Conservation (phyloP, 2,888 invertebrate species). For the Hypomecis punctinalis region DNA sequence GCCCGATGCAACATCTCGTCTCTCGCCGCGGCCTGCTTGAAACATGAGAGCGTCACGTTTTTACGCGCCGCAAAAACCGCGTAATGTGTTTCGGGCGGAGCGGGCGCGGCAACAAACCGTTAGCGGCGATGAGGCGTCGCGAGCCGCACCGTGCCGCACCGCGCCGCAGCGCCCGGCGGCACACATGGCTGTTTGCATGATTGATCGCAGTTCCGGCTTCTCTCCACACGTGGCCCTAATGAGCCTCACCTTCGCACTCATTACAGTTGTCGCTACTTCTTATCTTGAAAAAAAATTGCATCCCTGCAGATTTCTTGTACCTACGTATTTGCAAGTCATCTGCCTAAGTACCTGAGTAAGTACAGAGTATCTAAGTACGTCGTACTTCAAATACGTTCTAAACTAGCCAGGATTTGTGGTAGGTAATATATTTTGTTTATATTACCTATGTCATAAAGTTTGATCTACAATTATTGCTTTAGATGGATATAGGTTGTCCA, state of each 20-base stretch:
- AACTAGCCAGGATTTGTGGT: no score
- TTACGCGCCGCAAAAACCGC: constrained; percentile 49
- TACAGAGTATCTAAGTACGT: no score
- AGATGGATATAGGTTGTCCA: no score
- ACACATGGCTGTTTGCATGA: constrained; percentile 32
- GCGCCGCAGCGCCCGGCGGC: constrained; percentile 23
- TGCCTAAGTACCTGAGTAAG: no score
- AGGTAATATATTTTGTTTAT: no score
- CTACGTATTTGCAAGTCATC: no score
- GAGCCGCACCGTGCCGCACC: constrained; percentile 39
- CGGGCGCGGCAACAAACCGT: constrained; percentile 60
- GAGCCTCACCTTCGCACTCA: constrained; percentile 33
- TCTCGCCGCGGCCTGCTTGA: constrained; percentile 49
- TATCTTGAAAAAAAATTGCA: not conserved
- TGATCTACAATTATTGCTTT: no score
- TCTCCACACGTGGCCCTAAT: constrained; percentile 30
- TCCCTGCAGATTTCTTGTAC: no score
- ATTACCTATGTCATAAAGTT: no score
- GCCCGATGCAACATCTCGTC: constrained; percentile 46
- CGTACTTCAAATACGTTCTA: no score
- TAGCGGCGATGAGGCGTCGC: constrained; percentile 51
- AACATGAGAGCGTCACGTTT: constrained; percentile 46
- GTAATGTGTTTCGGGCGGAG: constrained; percentile 41
- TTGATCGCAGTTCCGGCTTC: constrained; percentile 48
- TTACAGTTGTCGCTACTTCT: constrained; percentile 30